These are phyloP conservation scores for Semaprochilodus insignis DNA, from an alignment of 2,797 vertebrate species.

Conservation along the genomic window DNA sequence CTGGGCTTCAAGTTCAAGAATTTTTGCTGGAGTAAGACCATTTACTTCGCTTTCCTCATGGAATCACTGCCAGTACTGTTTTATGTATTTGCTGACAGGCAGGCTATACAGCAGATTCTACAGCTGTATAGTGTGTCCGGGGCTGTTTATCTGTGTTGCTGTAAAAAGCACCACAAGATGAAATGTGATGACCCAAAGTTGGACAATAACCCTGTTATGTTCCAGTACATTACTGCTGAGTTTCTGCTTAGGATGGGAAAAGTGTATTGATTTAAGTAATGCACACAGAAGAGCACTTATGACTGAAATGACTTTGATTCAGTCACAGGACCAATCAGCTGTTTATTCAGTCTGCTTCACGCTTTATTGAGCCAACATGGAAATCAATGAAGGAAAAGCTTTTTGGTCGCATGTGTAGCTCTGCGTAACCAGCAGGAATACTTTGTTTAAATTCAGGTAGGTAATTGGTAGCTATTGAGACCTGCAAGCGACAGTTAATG, in stretches of 20 bases:
- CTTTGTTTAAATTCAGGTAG: neutral
- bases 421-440: neutral
- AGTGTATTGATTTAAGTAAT: slow-evolving; percentile 14
- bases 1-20: neutral
- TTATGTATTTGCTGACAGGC: neutral
- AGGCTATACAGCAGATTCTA: neutral
- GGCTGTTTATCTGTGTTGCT: neutral
- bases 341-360: slow-evolving; percentile 7
- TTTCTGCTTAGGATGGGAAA: slow-evolving; percentile 20
- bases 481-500: neutral
- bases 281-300: slow-evolving; percentile 18
- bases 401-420: neutral
- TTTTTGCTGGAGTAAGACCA: neutral
- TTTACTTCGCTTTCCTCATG: neutral
- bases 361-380: slow-evolving; percentile 7
- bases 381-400: neutral
- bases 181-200: neutral
- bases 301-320: neutral
- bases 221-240: neutral
- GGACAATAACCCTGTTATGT: neutral
- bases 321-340: neutral
- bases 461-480: neutral
- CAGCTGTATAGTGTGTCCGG: neutral
- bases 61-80: neutral
- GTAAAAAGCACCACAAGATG: neutral